phyloP scores from a whole-genome alignment of 2,888 invertebrate species.

The Thelaira solivaga region DNA sequence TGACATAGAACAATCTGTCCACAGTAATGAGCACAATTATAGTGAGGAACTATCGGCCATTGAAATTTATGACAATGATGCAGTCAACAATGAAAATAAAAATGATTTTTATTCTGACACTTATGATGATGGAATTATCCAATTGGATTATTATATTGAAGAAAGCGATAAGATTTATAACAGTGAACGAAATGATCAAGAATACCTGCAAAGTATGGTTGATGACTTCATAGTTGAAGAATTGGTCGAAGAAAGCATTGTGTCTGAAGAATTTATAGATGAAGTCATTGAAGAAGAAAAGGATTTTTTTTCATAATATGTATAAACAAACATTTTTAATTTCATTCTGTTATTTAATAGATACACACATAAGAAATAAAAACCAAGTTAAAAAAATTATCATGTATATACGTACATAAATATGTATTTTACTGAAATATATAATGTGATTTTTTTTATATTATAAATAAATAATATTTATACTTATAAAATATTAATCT shows the following conservation, averaged over 20 bases:
- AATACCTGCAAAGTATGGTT: neutral
- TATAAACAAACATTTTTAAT: neutral
- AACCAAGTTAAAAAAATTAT: no score
- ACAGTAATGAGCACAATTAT: constrained; percentile 19
- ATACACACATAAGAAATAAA: no score
- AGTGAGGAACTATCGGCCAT: neutral
- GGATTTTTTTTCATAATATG: constrained; percentile 6
- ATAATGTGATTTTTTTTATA: no score
- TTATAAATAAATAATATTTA: no score
- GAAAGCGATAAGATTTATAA: neutral
- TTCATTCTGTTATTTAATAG: neutral
- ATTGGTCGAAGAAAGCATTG: constrained; percentile 32
- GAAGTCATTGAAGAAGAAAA: constrained; percentile 17
- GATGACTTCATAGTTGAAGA: constrained; percentile 10
- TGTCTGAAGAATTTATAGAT: constrained; percentile 35
- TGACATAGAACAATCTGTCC: neutral
- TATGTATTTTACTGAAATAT: no score
- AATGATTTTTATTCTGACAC: neutral
- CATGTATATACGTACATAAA: no score
- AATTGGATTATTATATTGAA: neutral
- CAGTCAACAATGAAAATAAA: neutral
- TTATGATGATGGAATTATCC: neutral
- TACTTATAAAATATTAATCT: no score
- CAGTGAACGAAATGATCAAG: neutral
- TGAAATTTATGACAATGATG: neutral